Evolutionary conservation across 2,113 vertebrate species (phyloP).

Genomic region (Tachysurus fulvidraco): DNA sequence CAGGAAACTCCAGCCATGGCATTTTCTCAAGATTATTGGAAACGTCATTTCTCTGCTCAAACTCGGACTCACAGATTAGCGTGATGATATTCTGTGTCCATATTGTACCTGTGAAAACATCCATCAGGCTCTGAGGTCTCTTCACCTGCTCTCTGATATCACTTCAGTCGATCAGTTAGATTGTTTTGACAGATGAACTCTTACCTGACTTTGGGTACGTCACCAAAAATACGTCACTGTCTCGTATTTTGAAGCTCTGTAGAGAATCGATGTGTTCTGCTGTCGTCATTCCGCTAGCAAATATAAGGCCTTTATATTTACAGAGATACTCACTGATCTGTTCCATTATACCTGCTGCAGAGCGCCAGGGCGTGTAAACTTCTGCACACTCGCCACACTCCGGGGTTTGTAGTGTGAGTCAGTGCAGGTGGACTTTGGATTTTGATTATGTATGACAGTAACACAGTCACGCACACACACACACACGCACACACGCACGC

Average conservation of each 20-base stretch:
- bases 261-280: conserved; percentile 66
- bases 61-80: conserved; percentile 50
- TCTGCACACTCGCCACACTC: not conserved
- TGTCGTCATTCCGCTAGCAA: conserved; percentile 8
- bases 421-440: conserved; percentile 26
- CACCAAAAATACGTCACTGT: conserved; percentile 67
- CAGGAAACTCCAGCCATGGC: conserved; percentile 64
- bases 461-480: not conserved
- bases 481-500: too few species aligned
- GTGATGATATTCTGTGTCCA: conserved; percentile 65
- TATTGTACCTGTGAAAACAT: conserved; percentile 53
- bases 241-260: conserved; percentile 67
- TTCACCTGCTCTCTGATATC: not conserved
- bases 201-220: conserved; percentile 73
- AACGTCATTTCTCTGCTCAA: not conserved
- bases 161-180: not conserved
- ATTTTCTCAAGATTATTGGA: conserved; percentile 58
- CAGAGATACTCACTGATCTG: conserved; percentile 43
- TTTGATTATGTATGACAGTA: not conserved
- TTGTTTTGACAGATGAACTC: conserved; percentile 1
- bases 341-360: conserved; percentile 52
- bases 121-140: not conserved
- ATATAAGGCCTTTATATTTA: conserved; percentile 67
- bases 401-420: not conserved
- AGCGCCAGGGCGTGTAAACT: not conserved